Evolutionary conservation across 2,113 vertebrate genomes (phyloP), one percentile per base, ranked within the genome.

Genomic region (Corapipo altera): DNA sequence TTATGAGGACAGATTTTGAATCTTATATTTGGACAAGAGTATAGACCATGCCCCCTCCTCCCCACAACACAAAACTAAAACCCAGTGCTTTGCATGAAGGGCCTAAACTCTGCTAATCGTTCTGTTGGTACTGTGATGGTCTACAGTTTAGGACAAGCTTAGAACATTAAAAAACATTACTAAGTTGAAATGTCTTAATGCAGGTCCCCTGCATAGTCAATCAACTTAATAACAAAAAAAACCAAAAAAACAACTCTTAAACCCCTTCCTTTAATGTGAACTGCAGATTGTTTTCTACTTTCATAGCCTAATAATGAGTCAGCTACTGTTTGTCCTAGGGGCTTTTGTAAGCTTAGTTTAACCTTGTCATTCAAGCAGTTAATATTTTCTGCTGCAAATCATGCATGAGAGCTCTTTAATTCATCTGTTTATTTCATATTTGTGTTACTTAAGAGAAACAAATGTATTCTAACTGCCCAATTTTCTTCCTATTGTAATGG

Each of bases 401-500:
- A 39, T 72, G 35, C 51, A 46, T 74, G 33, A 89, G 28, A 88
- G 6, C 10, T 35, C 37, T 48, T 93, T 76, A 79, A 70, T 37
- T 88, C 10, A 75, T 61, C 32, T 81, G 35, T 95, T 94, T 89
- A 48, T 93, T 91, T 93, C 44, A 41, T 46, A 57, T 92, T 55
- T 76, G 2, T 54, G 6, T 89, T 93, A 58, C 37, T 76, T 65
- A 69, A 85, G 32, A 65, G 35, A 70, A 91, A 52, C 41, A 57
- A 54, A 90, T 48, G 23, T 79, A 62, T 93, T 85, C 46, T 86
- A 76, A 77, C 51, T 88, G 46, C 14, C 35, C 51, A 58, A 30
- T 89, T 94, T 76, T 83, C 67, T 80, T 88, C 41, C 32, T 92
- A 16, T 84, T 92, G 33, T 76, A 86, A 48, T 49, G 43, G 35